Evolutionary conservation across 2,113 vertebrate genomes (phyloP), one percentile per base, ranked within the genome.

Genomic region (Prochilodus magdalenae): DNA sequence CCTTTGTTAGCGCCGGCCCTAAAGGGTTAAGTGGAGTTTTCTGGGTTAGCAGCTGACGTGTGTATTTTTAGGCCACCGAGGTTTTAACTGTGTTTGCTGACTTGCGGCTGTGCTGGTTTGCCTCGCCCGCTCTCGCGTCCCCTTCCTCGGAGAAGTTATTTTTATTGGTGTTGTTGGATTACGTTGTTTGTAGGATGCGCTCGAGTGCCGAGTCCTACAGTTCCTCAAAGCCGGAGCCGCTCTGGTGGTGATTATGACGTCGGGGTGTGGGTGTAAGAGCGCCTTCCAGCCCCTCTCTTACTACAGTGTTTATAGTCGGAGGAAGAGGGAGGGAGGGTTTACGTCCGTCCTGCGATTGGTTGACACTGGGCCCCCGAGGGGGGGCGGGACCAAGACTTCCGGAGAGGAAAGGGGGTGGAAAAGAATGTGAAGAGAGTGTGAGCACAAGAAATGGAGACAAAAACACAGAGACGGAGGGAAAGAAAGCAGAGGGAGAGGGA

Each of bases 391-490:
- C 1, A n/a, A 7, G 27, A 18, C 60, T 22, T 59, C 51, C 59
- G 62, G 80, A 55, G 10, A 81, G 20, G 82, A 67, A 72, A 84
- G 79, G 74, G 18, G 74, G 24, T 7, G 47, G 84, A 82, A 79
- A 86, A 87, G 79, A 60, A 73, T 75, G 80, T 8, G 20, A 33
- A 49, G 11, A 13, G 40, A 69, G 18, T 1, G 0, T n/a, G 53
- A 60, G 60, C 70, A 60, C 55, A 33, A 57, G 33, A 55, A 71
- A 65, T 81, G 53, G 65, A 62, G 70, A 80, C 16, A 66, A 62
- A 78, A 75, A 82, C 76, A 24, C 76, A 24, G 24, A 78, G 83
- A 86, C 87, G 84, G 79, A 53, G 83, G 83, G 80, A 49, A 4
- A 80, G 13, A 80, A 13, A 57, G 49, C 66, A 71, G 81, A 77